Conservation (phyloP, 30 jellyfish, hydroid and myxozoan species). For the Aurelia aurita region DNA sequence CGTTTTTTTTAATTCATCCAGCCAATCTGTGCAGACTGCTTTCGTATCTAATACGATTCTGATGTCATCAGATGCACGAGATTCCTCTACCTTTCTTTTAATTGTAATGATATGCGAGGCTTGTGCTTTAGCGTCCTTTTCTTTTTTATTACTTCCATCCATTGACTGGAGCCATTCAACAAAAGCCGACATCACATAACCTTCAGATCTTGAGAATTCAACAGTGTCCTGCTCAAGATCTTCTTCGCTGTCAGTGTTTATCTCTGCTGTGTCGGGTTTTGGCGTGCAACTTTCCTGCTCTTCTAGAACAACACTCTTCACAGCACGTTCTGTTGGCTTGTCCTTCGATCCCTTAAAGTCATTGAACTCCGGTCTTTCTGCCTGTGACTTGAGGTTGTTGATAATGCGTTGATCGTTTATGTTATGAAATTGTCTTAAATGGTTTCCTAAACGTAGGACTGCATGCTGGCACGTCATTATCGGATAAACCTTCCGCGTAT, state of each 20-base stretch:
- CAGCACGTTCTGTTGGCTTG: too few species aligned
- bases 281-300: too few species aligned
- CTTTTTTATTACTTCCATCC: not conserved
- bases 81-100: not conserved
- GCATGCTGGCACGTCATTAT: too few species aligned
- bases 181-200: not conserved
- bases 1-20: not conserved
- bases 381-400: not conserved
- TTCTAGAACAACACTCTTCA: too few species aligned
- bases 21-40: conserved; percentile 1
- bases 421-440: not conserved
- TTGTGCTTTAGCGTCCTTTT: not conserved
- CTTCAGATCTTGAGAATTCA: not conserved
- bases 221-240: not conserved
- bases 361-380: not conserved
- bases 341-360: too few species aligned
- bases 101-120: not conserved
- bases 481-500: not conserved
- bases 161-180: not conserved
- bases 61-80: too few species aligned
- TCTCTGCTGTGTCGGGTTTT: not conserved
- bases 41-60: too few species aligned
- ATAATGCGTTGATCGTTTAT: not conserved
- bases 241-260: not conserved
- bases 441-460: not conserved